A percentile compares a stretch with the other conserved stretches of the same genome.
Conservation (phyloP, 1,140 invertebrate genomes). For the Drosophila seguyi region DNA sequence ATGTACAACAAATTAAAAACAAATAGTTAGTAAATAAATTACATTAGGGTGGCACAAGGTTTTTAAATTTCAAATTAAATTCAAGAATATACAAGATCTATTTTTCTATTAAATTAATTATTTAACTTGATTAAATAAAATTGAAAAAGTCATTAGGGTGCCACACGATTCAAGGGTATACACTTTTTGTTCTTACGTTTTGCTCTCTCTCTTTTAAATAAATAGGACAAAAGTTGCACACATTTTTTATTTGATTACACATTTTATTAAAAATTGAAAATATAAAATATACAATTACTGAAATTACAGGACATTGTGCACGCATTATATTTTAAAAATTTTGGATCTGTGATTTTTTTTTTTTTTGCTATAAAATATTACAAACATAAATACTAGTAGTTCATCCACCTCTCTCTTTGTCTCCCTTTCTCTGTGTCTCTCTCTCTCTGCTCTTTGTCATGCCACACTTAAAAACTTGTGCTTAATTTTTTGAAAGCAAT, state of each 20-base stretch:
- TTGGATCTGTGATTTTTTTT: conserved; percentile 53
- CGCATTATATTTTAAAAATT: conserved; percentile 75
- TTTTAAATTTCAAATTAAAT: neutral
- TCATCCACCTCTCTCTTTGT: conserved; percentile 39
- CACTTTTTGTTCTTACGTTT: conserved; percentile 29
- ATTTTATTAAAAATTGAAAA: conserved; percentile 14
- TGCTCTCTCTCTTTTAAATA: conserved; percentile 37
- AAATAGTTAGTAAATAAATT: neutral
- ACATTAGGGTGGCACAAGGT: neutral
- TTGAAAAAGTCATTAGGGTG: neutral
- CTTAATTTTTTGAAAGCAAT: conserved; percentile 25
- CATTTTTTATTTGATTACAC: no score
- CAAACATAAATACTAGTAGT: conserved; percentile 30
- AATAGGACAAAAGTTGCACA: conserved; percentile 29
- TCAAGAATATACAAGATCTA: neutral
- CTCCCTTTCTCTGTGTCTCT: conserved; percentile 3
- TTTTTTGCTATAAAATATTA: conserved; percentile 16
- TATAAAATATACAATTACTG: conserved; percentile 8
- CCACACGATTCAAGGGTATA: neutral
- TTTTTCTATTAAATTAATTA: neutral
- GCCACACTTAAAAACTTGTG: conserved; percentile 39
- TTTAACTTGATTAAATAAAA: no score
- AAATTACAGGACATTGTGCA: conserved; percentile 76
- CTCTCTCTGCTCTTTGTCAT: conserved; percentile 34
- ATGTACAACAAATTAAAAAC: neutral